Evolutionary conservation across 1,140 invertebrate species (phyloP).

Genomic region (Drosophila nigromelanica): DNA sequence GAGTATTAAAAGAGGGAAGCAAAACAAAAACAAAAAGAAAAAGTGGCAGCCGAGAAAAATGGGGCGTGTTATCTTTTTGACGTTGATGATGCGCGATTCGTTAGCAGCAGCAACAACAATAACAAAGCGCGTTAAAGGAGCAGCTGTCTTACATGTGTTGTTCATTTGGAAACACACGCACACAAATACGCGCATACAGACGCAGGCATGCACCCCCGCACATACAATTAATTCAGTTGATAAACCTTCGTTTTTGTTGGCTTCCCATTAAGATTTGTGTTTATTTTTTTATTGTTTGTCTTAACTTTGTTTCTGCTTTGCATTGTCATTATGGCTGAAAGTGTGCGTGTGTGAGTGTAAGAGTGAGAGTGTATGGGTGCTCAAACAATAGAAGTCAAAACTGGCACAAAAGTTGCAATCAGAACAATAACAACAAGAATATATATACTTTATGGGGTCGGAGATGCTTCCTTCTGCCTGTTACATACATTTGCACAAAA

Average conservation of each 20-base stretch:
- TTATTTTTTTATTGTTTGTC: conserved; percentile 4
- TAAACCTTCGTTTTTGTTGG: conserved; percentile 23
- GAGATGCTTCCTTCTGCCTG: too few relatives aligned
- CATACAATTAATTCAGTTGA: conserved; percentile 28
- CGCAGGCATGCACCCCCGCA: not conserved
- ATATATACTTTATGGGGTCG: too few relatives aligned
- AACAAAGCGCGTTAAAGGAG: conserved; percentile 16
- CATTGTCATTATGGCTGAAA: not conserved
- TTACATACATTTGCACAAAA: too few relatives aligned
- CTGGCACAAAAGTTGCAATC: not conserved
- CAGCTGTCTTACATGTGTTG: conserved; percentile 27
- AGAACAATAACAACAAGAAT: not conserved
- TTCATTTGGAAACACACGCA: conserved; percentile 5
- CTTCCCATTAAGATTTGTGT: not conserved
- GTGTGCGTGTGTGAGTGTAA: conserved; percentile 3
- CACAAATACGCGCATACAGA: not conserved
- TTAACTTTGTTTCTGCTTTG: conserved; percentile 16
- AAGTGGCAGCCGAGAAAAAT: conserved; percentile 48
- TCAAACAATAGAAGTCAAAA: not conserved
- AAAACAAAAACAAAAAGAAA: conserved; percentile 18
- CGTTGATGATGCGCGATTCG: conserved; percentile 55
- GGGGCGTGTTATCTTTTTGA: conserved; percentile 57
- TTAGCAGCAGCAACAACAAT: conserved; percentile 18
- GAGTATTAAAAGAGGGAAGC: conserved; percentile 2
- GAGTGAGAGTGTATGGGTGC: not conserved